These are phyloP conservation scores for Platanista minor DNA, from an alignment of 2,113 vertebrate genomes.

Conservation along the genomic window DNA sequence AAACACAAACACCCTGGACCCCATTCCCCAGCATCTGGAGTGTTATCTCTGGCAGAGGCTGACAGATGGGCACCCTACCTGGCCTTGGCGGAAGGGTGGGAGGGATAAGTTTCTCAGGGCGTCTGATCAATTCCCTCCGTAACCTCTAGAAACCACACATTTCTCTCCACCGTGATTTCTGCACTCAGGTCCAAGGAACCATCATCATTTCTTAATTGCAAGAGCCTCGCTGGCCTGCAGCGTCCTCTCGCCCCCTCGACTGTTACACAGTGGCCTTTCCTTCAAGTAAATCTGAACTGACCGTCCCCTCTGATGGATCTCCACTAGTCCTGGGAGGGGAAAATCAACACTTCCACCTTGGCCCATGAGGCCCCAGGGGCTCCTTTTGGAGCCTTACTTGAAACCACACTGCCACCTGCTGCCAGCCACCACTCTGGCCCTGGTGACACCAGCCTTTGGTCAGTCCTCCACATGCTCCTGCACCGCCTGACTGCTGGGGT, in stretches of 20 bases:
- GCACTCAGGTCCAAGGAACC: not conserved
- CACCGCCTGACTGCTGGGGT: no score
- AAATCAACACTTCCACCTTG: not conserved
- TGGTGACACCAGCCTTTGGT: not conserved
- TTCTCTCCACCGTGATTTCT: not conserved
- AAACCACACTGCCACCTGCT: not conserved
- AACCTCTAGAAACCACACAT: not conserved
- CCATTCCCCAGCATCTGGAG: no score
- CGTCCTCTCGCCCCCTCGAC: not conserved
- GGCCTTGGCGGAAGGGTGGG: not conserved
- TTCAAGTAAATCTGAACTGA: not conserved
- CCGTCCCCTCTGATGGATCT: not conserved
- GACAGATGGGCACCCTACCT: no score
- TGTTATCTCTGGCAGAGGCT: not conserved
- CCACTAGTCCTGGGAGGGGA: not conserved
- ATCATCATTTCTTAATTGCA: not conserved
- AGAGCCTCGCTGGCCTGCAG: not conserved
- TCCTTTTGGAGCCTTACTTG: not conserved
- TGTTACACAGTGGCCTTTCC: not conserved
- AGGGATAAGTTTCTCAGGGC: not conserved
- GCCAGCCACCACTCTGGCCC: not conserved
- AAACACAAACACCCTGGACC: not conserved
- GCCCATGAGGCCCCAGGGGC: not conserved
- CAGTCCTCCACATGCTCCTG: not conserved
- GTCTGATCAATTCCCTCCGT: not conserved